Evolutionary conservation across 2,797 vertebrate species (phyloP).

Genomic region (Austrolebias charrua): DNA sequence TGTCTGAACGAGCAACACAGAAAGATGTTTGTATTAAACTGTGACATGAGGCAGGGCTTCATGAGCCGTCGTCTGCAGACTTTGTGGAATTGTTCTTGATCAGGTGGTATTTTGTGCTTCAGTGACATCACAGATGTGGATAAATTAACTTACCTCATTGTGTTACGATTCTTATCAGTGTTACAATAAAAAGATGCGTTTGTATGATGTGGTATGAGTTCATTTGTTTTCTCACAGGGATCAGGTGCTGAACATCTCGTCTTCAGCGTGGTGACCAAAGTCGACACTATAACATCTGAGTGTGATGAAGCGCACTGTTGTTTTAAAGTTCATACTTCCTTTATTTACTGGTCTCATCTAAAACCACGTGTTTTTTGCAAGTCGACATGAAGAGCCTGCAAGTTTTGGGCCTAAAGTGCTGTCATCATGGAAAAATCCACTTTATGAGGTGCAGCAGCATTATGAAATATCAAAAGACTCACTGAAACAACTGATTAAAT

Average conservation of each 20-base stretch:
- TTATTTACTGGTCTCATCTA: not conserved
- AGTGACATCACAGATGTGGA: slow-evolving; percentile 79
- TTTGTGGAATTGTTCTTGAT: slow-evolving; percentile 68
- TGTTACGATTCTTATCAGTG: slow-evolving; percentile 91
- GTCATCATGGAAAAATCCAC: no score
- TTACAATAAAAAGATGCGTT: slow-evolving; percentile 91
- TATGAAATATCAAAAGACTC: no score
- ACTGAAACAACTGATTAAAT: no score
- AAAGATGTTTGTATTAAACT: slow-evolving; percentile 68
- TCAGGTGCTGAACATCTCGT: not conserved
- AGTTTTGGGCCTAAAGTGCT: no score
- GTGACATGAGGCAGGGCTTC: slow-evolving; percentile 57
- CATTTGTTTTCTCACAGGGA: slow-evolving; percentile 4
- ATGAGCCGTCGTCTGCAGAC: slow-evolving; percentile 58
- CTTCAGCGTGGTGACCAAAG: not conserved
- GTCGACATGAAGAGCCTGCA: no score
- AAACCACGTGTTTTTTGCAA: no score
- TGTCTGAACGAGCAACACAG: slow-evolving; percentile 45
- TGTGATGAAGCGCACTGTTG: not conserved
- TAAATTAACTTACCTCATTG: slow-evolving; percentile 94
- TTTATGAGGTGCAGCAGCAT: no score
- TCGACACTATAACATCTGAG: no score
- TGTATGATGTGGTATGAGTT: slow-evolving; percentile 66
- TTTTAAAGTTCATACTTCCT: not conserved
- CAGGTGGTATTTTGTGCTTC: slow-evolving; percentile 71